A percentile compares a stretch with the other conserved stretches of the same genome.
Conservation (phyloP, 2,797 vertebrate species). For the Babyrousa celebensis region DNA sequence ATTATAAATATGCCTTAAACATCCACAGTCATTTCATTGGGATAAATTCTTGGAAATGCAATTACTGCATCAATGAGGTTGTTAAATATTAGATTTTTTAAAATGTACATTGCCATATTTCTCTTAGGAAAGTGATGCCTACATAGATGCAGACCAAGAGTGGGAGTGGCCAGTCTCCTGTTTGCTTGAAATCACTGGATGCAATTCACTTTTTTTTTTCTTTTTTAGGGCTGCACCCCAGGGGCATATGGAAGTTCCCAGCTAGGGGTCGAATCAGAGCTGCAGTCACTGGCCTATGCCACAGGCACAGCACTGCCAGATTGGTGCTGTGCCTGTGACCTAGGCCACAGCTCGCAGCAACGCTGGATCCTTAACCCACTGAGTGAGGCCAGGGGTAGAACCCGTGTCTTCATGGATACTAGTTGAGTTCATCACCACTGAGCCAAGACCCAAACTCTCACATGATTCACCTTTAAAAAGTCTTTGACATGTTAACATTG, state of each 20-base stretch:
- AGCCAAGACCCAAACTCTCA: too few species aligned
- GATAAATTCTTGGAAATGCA: constrained; percentile 32
- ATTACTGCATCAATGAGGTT: neutral
- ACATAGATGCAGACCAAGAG: neutral
- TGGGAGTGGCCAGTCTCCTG: neutral
- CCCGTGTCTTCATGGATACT: too few species aligned
- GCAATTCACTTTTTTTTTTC: neutral
- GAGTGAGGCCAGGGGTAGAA: too few species aligned
- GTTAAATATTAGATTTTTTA: neutral
- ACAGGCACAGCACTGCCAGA: too few species aligned
- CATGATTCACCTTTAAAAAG: neutral
- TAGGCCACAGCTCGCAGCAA: too few species aligned
- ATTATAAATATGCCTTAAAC: constrained; percentile 35
- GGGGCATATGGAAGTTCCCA: too few species aligned
- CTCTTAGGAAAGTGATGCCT: neutral
- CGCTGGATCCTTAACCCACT: too few species aligned
- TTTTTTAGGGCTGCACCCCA: too few species aligned
- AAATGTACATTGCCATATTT: neutral
- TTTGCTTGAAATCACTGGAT: neutral
- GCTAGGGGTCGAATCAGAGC: too few species aligned
- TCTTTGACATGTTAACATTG: neutral
- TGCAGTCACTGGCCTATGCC: too few species aligned
- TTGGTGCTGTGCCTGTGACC: too few species aligned
- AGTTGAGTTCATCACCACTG: too few species aligned
- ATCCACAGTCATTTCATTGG: neutral